Evolutionary conservation across 2,113 vertebrate genomes (phyloP).

Genomic region (Oreocharis arfaki): DNA sequence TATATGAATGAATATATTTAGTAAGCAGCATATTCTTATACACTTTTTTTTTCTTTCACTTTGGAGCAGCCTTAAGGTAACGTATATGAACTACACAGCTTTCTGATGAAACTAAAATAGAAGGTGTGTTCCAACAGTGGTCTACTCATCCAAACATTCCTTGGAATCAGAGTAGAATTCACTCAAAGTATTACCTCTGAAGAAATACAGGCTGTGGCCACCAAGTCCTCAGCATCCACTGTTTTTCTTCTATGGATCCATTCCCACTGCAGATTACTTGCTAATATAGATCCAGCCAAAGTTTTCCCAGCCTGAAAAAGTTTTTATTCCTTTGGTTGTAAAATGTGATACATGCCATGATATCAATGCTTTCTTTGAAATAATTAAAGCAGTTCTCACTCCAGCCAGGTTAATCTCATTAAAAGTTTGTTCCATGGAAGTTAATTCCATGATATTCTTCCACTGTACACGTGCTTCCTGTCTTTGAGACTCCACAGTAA

Average conservation of each 20-base stretch:
- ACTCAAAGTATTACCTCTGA: neutral
- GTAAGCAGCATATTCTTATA: neutral
- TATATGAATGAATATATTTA: neutral
- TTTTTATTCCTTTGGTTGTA: neutral
- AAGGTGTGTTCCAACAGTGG: neutral
- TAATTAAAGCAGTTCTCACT: neutral
- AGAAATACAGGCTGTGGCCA: neutral
- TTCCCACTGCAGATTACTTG: neutral
- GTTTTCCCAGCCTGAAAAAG: neutral
- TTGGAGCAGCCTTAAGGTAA: neutral
- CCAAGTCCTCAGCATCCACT: neutral
- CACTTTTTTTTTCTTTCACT: neutral
- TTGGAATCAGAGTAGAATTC: neutral
- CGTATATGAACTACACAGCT: neutral
- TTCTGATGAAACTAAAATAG: neutral
- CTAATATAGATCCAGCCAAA: neutral
- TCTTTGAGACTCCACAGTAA: neutral
- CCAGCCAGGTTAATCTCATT: neutral
- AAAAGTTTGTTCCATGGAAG: neutral
- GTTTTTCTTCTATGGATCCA: neutral
- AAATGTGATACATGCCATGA: neutral
- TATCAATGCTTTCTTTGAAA: neutral
- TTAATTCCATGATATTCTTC: neutral
- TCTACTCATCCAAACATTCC: neutral
- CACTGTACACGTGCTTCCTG: neutral